These are phyloP conservation scores for Adoxophyes honmai DNA, from an alignment of 1,140 invertebrate genomes.

Conservation along the genomic window DNA sequence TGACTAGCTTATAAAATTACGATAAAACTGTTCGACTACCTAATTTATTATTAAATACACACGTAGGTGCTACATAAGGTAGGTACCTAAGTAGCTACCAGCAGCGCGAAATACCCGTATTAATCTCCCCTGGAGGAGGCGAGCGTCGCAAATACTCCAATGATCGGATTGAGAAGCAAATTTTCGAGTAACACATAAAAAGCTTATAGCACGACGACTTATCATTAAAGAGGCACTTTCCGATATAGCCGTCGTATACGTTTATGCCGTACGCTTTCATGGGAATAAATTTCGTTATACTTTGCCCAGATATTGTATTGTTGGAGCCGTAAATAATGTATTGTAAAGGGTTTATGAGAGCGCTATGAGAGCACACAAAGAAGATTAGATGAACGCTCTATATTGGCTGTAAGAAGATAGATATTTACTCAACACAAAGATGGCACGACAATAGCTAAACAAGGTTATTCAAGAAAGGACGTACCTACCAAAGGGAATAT, in stretches of 20 bases:
- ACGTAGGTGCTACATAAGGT: too few relatives aligned
- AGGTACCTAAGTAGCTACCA: too few relatives aligned
- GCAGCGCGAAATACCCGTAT: too few relatives aligned
- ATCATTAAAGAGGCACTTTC: not conserved
- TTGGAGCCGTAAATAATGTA: slow-evolving; percentile 4
- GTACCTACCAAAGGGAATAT: too few relatives aligned
- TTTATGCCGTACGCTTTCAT: not conserved
- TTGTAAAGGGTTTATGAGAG: slow-evolving; percentile 13
- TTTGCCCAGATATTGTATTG: slow-evolving; percentile 5
- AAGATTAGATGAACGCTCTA: not conserved
- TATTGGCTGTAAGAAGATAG: not conserved
- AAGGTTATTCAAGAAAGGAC: not conserved
- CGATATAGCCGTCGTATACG: not conserved
- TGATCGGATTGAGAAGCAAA: too few relatives aligned
- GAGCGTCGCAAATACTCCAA: too few relatives aligned
- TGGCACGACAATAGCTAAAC: not conserved
- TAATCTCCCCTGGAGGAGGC: too few relatives aligned
- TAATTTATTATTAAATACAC: too few relatives aligned
- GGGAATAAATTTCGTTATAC: slow-evolving; percentile 1
- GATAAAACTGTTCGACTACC: too few relatives aligned
- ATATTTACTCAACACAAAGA: slow-evolving; percentile 1
- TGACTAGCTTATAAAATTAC: too few relatives aligned
- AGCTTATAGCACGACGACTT: not conserved
- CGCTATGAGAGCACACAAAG: slow-evolving; percentile 7
- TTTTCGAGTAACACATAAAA: too few relatives aligned